Percentiles rank a stretch among this genome's conserved stretches.
These are phyloP conservation scores for Leucophenga maculata DNA, from an alignment of 2,888 invertebrate species.

Conservation along the genomic window DNA sequence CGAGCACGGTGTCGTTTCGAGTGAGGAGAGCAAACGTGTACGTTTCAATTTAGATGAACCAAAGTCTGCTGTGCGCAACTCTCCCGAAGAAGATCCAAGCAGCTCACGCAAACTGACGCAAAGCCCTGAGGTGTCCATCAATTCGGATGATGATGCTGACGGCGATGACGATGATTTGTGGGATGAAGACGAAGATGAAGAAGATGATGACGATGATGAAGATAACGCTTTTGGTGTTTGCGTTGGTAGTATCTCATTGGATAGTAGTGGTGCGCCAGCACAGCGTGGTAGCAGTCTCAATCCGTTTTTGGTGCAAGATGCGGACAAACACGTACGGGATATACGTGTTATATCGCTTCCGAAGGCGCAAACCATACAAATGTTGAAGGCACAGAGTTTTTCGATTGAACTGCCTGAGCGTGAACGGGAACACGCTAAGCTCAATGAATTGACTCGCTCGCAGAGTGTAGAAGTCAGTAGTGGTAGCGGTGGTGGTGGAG, in stretches of 20 bases:
- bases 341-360: slow-evolving; percentile 71
- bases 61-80: slow-evolving; percentile 42
- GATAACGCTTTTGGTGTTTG: slow-evolving; percentile 58
- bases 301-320: slow-evolving; percentile 63
- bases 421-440: slow-evolving; percentile 41
- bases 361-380: slow-evolving; percentile 64
- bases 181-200: slow-evolving; percentile 56
- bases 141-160: slow-evolving; percentile 59
- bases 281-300: slow-evolving; percentile 49
- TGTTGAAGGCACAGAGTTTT: slow-evolving; percentile 57
- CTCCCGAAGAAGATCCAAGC: slow-evolving; percentile 63
- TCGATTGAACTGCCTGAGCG: slow-evolving; percentile 49
- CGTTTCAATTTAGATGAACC: slow-evolving; percentile 75
- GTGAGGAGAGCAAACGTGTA: slow-evolving; percentile 84
- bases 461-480: slow-evolving; percentile 51
- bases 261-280: slow-evolving; percentile 48
- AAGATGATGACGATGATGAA: slow-evolving; percentile 65
- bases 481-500: slow-evolving; percentile 21
- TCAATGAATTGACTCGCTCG: slow-evolving; percentile 46
- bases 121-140: slow-evolving; percentile 64
- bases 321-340: slow-evolving; percentile 70
- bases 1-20: slow-evolving; percentile 32
- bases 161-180: slow-evolving; percentile 63
- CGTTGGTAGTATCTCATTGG: slow-evolving; percentile 38
- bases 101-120: slow-evolving; percentile 57